Base-by-base conservation (phyloP, 2,113 vertebrate species). In the Willisornis vidua region DNA sequence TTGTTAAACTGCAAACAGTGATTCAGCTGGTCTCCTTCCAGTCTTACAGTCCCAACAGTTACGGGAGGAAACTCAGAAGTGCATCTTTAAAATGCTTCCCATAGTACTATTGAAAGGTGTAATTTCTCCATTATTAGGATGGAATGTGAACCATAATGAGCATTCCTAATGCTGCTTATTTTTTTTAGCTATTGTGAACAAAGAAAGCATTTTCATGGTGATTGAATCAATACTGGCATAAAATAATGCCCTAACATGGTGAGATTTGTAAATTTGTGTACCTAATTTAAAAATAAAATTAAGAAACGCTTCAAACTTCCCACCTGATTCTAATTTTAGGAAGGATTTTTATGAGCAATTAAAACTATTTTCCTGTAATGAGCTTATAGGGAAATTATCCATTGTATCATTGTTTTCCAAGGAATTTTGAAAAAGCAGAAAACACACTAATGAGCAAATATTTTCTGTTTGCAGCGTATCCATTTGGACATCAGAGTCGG, bases 401-500 rank as follows among this genome's bases (percentile, higher is more conserved):
- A 8, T 46, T 23, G 4, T 19, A 80, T 87, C 6, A 41, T 62
- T 46, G n/a, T 67, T 46, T 65, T 54, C 15, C n/a, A 33, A 48
- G 22, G 14, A 79, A 63, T 29, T 83, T 68, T 80, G 55, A 74
- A 74, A 77, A 46, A 46, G 20, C 19, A 45, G 25, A 76, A 80
- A 25, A 45, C 48, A 74, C 12, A 61, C 15, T 23, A 72, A 33
- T 24, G 24, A 66, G 35, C 85, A 61, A 57, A 49, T 43, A 73
- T 83, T 74, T 82, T 87, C 66, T 96, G 24, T 94, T 78, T 11
- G 29, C 95, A 99, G 99, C 98, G 98, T 77, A 95, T 99, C 22
- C 98, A 99, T 94, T 96, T 99, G 94, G 99, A 99, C 41, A 97
- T 99, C 74, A 98, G 98, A 96, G 97, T 99, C 86, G 99, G 99